Evolutionary conservation across 1,140 invertebrate genomes (phyloP).

Genomic region (Brachionus rotundiformis): DNA sequence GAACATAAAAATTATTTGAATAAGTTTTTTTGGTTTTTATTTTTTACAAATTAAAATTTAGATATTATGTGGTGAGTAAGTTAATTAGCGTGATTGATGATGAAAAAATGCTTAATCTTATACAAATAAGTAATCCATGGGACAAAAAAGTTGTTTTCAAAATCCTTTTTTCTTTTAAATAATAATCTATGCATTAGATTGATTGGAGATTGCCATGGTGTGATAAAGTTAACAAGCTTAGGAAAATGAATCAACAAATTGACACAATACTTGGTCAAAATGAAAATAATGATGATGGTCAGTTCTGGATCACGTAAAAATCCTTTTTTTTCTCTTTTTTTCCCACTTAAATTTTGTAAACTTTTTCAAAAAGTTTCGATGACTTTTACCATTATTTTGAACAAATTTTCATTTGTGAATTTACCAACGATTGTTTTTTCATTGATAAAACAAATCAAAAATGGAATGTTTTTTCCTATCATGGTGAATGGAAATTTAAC

Average conservation of each 20-base stretch:
- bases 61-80: neutral
- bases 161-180: neutral
- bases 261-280: neutral
- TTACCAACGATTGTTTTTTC: conserved; percentile 11
- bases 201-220: conserved; percentile 23
- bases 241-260: neutral
- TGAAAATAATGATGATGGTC: neutral
- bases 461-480: conserved; percentile 4
- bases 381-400: conserved; percentile 39
- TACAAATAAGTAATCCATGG: neutral
- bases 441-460: neutral
- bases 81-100: neutral
- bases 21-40: too few relatives aligned
- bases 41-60: neutral
- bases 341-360: too few relatives aligned
- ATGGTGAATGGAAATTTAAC: conserved; percentile 34
- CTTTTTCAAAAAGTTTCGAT: neutral
- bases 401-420: neutral
- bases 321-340: too few relatives aligned
- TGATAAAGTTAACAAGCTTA: neutral
- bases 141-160: conserved; percentile 6
- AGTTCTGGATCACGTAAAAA: conserved; percentile 8
- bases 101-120: neutral
- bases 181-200: neutral
- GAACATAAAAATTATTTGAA: too few relatives aligned